These are phyloP conservation scores for Amphipyra tragopoginis DNA, from an alignment of 2,888 invertebrate genomes.

Conservation along the genomic window DNA sequence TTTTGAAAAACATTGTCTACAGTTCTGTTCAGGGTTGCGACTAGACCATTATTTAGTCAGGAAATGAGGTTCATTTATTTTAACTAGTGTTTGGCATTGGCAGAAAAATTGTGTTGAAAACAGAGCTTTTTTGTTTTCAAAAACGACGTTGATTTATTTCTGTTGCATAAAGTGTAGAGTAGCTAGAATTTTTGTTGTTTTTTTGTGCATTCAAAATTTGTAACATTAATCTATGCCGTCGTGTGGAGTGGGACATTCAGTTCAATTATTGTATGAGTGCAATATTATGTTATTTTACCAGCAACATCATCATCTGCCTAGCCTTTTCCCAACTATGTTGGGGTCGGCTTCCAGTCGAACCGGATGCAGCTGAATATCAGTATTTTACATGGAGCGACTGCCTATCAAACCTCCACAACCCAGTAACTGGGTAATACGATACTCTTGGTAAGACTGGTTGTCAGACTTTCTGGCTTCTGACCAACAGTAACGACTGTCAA, in stretches of 20 bases:
- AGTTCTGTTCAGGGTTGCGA: constrained; percentile 2
- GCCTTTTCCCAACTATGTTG: no score
- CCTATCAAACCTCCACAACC: no score
- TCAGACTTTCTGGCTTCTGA: no score
- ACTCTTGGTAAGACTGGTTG: no score
- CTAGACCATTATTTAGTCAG: constrained; percentile 22
- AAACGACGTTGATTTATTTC: constrained; percentile 7
- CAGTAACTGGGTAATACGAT: no score
- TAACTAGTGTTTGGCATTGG: constrained; percentile 25
- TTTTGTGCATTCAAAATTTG: constrained; percentile 18
- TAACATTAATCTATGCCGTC: constrained; percentile 28
- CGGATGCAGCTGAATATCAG: no score
- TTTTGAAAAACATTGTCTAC: no score
- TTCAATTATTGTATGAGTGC: constrained; percentile 5
- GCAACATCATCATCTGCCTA: not conserved
- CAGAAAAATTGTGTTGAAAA: constrained; percentile 15
- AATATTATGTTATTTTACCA: not conserved
- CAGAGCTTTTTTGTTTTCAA: not conserved
- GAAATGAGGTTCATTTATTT: constrained; percentile 39
- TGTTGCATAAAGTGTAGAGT: constrained; percentile 5
- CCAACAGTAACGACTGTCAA: no score
- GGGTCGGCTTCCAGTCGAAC: no score
- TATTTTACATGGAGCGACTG: no score
- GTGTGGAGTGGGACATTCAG: constrained; percentile 18
- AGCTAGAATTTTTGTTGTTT: not conserved